phyloP scores from a whole-genome alignment of 2,113 vertebrate genomes.

The Cynoglossus semilaevis region DNA sequence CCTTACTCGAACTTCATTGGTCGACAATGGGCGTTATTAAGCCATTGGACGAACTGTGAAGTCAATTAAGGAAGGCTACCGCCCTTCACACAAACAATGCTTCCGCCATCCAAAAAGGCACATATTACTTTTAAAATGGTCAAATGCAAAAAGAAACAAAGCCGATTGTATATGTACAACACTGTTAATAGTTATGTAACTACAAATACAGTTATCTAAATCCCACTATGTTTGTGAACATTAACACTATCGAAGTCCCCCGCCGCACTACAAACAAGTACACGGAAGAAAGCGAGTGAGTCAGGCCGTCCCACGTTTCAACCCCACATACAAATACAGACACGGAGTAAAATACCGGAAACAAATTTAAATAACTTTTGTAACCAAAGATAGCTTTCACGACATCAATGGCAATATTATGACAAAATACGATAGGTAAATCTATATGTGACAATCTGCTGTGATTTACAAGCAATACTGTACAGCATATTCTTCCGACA shows the following conservation, averaged over 20 bases:
- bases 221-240: background rate
- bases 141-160: no score
- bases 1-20: slow-evolving; percentile 23
- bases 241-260: slow-evolving; percentile 2
- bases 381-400: no score
- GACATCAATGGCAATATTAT: no score
- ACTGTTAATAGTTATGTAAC: no score
- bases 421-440: no score
- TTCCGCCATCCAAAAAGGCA: slow-evolving; percentile 72
- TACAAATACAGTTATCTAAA: no score
- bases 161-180: no score
- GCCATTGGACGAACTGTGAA: slow-evolving; percentile 27
- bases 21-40: background rate
- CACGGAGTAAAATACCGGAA: slow-evolving; percentile 22
- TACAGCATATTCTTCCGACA: background rate
- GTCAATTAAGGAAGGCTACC: slow-evolving; percentile 51
- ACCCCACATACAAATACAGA: background rate
- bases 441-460: no score
- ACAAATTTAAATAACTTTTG: background rate
- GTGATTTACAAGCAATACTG: background rate
- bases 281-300: slow-evolving; percentile 40
- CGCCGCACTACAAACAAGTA: slow-evolving; percentile 24
- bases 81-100: slow-evolving; percentile 62
- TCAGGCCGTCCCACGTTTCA: slow-evolving; percentile 62
- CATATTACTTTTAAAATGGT: slow-evolving; percentile 37